phyloP scores from a whole-genome alignment of 2,888 invertebrate species.

The Tipula confusa region DNA sequence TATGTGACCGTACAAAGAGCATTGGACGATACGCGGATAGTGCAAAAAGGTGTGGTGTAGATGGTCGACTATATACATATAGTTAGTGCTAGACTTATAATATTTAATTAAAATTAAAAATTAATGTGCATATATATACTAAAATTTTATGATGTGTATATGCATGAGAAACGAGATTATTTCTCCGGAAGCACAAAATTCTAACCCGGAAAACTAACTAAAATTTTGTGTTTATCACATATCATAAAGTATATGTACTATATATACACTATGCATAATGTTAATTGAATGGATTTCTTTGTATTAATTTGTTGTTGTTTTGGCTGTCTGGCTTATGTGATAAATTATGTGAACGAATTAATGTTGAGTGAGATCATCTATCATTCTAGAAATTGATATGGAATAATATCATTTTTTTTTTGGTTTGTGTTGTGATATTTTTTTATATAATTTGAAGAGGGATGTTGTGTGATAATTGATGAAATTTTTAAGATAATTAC shows the following conservation, averaged over 20 bases:
- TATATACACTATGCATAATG: not conserved
- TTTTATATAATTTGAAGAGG: not conserved
- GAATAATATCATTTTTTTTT: not conserved
- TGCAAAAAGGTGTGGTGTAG: not conserved
- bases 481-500: not conserved
- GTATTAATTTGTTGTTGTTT: not conserved
- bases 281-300: not conserved
- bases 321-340: not conserved
- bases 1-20: not conserved
- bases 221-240: not conserved
- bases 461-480: not conserved
- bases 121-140: not conserved
- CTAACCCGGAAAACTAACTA: not conserved
- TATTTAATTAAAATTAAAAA: not conserved
- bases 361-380: constrained; percentile 25
- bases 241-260: not conserved
- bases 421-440: not conserved
- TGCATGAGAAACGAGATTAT: not conserved
- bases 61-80: not conserved
- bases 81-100: too few relatives aligned
- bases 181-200: constrained; percentile 3
- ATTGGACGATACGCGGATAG: not conserved
- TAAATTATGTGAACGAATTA: constrained; percentile 12
- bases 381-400: constrained; percentile 1
- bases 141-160: not conserved